Percentiles rank a stretch among this genome's conserved stretches.
These are phyloP conservation scores for Apostichopus leukothele DNA, from an alignment of 53 echinoderm and acorn worm species.

Conservation along the genomic window DNA sequence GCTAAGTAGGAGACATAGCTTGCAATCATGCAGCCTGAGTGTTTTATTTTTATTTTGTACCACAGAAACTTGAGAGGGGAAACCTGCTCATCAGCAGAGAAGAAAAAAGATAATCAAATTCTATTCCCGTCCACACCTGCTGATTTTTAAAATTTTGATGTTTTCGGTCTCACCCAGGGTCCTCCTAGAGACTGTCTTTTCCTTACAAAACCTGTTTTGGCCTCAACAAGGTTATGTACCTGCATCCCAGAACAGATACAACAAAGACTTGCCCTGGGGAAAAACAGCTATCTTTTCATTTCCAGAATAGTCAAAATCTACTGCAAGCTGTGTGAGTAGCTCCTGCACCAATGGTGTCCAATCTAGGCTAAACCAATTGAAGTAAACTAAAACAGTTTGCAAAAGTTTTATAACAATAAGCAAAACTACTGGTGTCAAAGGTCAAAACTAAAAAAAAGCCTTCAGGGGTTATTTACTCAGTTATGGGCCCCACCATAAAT, in stretches of 20 bases:
- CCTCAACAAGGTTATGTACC: slow-evolving; percentile 32
- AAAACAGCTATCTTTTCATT: slow-evolving; percentile 5
- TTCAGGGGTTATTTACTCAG: neutral
- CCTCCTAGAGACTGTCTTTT: neutral
- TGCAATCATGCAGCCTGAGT: no score
- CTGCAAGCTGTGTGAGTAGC: neutral
- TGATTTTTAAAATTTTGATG: neutral
- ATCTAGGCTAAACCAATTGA: neutral
- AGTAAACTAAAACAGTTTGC: neutral
- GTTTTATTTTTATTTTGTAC: no score
- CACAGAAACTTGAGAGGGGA: neutral
- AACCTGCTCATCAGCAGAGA: neutral
- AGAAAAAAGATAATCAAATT: neutral
- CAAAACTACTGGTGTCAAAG: neutral
- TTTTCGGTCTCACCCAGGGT: neutral
- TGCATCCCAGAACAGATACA: neutral
- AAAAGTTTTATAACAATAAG: neutral
- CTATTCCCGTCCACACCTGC: neutral
- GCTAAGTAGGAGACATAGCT: no score
- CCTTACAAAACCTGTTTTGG: neutral
- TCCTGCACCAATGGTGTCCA: neutral
- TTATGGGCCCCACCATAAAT: neutral
- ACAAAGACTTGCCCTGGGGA: slow-evolving; percentile 19
- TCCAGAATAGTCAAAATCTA: no score
- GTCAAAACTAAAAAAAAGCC: neutral